phyloP scores from a whole-genome alignment of 2,113 vertebrate species.

The Perca flavescens region DNA sequence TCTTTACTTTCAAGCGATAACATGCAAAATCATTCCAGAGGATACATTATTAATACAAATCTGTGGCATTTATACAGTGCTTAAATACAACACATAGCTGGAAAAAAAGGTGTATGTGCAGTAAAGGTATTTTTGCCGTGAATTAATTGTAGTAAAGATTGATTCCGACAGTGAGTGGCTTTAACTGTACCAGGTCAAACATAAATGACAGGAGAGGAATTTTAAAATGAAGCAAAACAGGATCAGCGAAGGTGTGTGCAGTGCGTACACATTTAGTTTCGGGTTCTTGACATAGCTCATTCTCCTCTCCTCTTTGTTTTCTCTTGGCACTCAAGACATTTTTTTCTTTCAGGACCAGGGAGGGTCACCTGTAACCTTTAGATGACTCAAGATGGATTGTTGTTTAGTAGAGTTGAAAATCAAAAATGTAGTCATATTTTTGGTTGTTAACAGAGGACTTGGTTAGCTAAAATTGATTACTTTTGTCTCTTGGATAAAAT shows the following conservation, averaged over 20 bases:
- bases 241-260: not conserved
- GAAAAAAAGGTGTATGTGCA: not conserved
- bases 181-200: not conserved
- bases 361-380: not conserved
- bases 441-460: not conserved
- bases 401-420: not conserved
- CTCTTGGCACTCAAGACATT: not conserved
- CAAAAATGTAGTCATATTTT: not conserved
- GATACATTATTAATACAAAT: conserved; percentile 1
- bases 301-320: not conserved
- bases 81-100: not conserved
- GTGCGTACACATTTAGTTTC: conserved; percentile 11
- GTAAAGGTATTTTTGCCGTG: not conserved
- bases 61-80: not conserved
- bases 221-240: conserved; percentile 49
- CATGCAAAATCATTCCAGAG: not conserved
- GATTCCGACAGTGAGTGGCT: not conserved
- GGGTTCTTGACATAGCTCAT: not conserved
- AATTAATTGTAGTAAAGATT: not conserved
- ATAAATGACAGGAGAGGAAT: not conserved
- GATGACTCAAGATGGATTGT: not conserved
- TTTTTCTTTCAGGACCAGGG: not conserved
- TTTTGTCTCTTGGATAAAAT: not conserved
- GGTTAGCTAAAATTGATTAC: not conserved
- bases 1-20: not conserved